phyloP scores from a whole-genome alignment of 2,888 invertebrate genomes.

The Chrysopilus asiliformis region DNA sequence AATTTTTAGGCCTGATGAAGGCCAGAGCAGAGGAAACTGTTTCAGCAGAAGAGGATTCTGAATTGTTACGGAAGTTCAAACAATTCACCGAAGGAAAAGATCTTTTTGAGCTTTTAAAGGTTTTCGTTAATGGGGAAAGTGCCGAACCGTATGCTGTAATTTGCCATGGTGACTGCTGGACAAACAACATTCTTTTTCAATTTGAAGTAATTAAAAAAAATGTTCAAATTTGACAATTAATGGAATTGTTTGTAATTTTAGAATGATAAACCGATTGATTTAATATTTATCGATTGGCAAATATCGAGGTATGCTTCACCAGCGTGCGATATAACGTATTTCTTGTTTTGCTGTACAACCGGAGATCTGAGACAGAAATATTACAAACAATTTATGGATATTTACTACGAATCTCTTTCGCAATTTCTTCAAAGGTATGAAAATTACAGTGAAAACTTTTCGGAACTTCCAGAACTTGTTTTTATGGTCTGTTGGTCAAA shows the following conservation, averaged over 20 bases:
- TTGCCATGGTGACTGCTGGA: conserved; percentile 33
- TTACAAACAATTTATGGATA: conserved; percentile 21
- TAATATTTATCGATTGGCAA: conserved; percentile 30
- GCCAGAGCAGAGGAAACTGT: conserved; percentile 20
- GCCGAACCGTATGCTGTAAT: conserved; percentile 29
- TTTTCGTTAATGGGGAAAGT: conserved; percentile 16
- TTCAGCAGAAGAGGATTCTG: conserved; percentile 12
- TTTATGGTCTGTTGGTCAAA: too few species aligned
- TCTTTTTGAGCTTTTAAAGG: conserved; percentile 19
- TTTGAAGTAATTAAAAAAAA: conserved; percentile 11
- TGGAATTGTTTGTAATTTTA: conserved; percentile 9
- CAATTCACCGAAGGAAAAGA: conserved; percentile 17
- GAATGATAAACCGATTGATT: conserved; percentile 17
- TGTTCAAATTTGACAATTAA: not conserved
- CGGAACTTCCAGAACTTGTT: too few species aligned
- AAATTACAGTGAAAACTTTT: too few species aligned
- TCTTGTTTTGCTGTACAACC: conserved; percentile 25
- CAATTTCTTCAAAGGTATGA: conserved; percentile 22
- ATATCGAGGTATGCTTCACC: conserved; percentile 29
- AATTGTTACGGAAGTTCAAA: conserved; percentile 15
- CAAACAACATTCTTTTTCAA: conserved; percentile 29
- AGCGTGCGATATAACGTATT: conserved; percentile 27
- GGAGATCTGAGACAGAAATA: conserved; percentile 21
- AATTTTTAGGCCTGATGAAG: conserved; percentile 22
- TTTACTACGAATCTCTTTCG: conserved; percentile 22